phyloP scores from a whole-genome alignment of 2,113 vertebrate genomes.

The Megaleporinus macrocephalus region DNA sequence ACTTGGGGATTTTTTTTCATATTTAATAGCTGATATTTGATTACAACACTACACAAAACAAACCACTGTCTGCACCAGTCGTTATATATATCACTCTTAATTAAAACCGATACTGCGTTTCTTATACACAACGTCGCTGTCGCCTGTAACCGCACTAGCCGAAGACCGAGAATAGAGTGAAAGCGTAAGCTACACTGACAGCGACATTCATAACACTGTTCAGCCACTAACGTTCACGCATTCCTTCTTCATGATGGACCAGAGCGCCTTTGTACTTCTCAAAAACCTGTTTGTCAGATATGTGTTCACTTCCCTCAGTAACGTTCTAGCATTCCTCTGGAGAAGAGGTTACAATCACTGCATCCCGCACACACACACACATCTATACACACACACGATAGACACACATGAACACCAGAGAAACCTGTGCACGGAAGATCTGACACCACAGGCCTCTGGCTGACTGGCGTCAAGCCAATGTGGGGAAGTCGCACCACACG shows the following conservation, averaged over 20 bases:
- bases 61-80: no score
- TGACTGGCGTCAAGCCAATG: neutral
- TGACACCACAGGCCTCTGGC: neutral
- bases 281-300: constrained; percentile 66
- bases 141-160: no score
- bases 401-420: neutral
- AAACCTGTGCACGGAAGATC: neutral
- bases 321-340: constrained; percentile 67
- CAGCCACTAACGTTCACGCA: constrained; percentile 37
- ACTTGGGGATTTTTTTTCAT: no score
- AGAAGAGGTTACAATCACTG: constrained; percentile 20
- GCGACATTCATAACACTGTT: neutral
- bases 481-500: neutral
- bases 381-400: neutral
- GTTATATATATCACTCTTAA: no score
- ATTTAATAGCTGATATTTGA: no score
- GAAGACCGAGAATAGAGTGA: constrained; percentile 28
- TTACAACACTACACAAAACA: no score
- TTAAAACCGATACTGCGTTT: no score
- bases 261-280: constrained; percentile 7
- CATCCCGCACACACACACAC: constrained; percentile 22
- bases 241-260: constrained; percentile 23
- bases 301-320: constrained; percentile 47
- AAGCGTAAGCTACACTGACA: neutral
- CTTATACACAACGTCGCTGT: no score